Conservation (phyloP, 2,113 vertebrate species). For the Anthoscopus minutus region DNA sequence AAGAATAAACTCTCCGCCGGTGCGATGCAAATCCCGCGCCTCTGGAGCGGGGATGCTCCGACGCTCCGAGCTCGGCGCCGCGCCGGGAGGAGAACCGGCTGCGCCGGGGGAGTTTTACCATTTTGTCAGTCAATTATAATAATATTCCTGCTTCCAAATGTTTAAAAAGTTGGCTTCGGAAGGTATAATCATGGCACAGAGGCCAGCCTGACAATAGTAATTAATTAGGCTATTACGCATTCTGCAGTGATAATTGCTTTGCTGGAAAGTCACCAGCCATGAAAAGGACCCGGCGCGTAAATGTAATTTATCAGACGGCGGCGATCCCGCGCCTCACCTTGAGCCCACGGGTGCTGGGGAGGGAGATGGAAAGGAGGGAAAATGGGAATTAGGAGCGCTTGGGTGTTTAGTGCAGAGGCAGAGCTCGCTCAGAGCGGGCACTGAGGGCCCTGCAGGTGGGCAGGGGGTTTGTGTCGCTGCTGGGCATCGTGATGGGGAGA, state of each 20-base stretch:
- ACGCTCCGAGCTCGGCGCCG: not conserved
- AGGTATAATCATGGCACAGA: slow-evolving; percentile 92
- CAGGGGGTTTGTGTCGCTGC: accelerated
- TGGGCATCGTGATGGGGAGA: accelerated
- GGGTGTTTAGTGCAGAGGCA: not conserved
- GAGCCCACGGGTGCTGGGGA: slow-evolving; percentile 56
- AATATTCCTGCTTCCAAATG: slow-evolving; percentile 78
- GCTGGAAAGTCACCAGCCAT: slow-evolving; percentile 98
- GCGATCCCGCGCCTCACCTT: slow-evolving; percentile 79
- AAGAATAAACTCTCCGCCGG: slow-evolving; percentile 21
- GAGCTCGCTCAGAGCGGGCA: not conserved
- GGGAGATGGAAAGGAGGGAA: not conserved
- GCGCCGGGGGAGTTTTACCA: slow-evolving; percentile 42
- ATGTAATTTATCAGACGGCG: slow-evolving; percentile 87
- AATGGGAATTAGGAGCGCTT: slow-evolving; percentile 17
- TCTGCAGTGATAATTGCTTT: slow-evolving; percentile 99
- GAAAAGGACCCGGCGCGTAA: slow-evolving; percentile 78
- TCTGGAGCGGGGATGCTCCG: not conserved
- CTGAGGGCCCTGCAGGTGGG: not conserved
- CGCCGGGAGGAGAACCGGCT: not conserved
- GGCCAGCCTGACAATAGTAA: slow-evolving; percentile 97
- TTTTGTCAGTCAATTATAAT: slow-evolving; percentile 76
- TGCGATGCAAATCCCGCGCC: slow-evolving; percentile 3
- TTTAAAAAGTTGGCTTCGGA: slow-evolving; percentile 83
- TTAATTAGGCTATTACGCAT: slow-evolving; percentile 99